phyloP scores from a whole-genome alignment of 2,888 invertebrate species.

The Rhamphomyia laevipes region DNA sequence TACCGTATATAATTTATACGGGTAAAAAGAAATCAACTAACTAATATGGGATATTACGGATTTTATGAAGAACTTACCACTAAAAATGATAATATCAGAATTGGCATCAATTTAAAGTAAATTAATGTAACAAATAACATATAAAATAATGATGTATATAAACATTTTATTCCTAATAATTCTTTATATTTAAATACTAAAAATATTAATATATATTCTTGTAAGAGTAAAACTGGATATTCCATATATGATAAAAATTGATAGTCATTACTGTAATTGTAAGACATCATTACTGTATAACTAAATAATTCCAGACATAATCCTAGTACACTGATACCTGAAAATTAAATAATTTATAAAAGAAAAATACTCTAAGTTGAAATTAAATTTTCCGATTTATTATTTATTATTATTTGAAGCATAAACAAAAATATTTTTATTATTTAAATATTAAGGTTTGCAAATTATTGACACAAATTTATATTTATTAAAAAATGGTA shows the following conservation, averaged over 20 bases:
- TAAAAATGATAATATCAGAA: constrained; percentile 30
- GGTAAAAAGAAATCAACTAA: too few species aligned
- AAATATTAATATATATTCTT: constrained; percentile 61
- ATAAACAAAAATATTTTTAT: background rate
- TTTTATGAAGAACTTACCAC: constrained; percentile 32
- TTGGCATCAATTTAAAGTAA: constrained; percentile 31
- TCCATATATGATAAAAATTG: constrained; percentile 68
- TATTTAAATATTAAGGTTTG: background rate
- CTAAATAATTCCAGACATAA: constrained; percentile 44
- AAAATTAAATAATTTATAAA: constrained; percentile 2
- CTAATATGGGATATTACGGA: too few species aligned
- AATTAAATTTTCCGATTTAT: too few species aligned
- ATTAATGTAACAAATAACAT: constrained; percentile 37
- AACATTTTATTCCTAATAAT: constrained; percentile 38
- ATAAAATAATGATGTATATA: constrained; percentile 36
- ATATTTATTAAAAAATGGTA: too few species aligned
- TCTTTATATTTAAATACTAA: constrained; percentile 57
- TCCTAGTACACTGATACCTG: constrained; percentile 34
- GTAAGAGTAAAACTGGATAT: constrained; percentile 66
- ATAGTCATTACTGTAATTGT: constrained; percentile 66
- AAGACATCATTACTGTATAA: constrained; percentile 67
- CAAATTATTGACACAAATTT: too few species aligned
- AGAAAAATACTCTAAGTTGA: too few species aligned
- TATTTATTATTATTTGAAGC: background rate
- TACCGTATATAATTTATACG: too few species aligned